These are phyloP conservation scores for Sebastolobus altivelis DNA, from an alignment of 2,797 vertebrate species.

Conservation along the genomic window DNA sequence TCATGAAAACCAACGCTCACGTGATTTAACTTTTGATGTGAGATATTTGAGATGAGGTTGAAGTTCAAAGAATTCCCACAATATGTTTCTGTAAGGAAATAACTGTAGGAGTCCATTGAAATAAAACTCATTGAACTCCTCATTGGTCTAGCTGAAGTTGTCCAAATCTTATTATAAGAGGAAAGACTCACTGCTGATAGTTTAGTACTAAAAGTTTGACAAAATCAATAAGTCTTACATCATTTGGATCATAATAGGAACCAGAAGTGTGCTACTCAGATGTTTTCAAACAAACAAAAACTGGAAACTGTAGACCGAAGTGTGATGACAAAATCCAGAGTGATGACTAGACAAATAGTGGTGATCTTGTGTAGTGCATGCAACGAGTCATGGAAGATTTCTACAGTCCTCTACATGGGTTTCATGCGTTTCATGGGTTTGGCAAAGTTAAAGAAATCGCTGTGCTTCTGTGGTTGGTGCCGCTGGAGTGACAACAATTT, in stretches of 20 bases:
- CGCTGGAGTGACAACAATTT: not conserved
- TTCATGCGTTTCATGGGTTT: not conserved
- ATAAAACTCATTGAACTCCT: slow-evolving; percentile 2
- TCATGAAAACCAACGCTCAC: slow-evolving; percentile 2
- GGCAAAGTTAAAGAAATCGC: not conserved
- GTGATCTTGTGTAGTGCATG: not conserved
- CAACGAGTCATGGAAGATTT: not conserved
- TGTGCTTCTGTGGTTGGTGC: slow-evolving; percentile 1
- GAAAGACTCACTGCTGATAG: not conserved
- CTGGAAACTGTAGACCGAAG: not conserved
- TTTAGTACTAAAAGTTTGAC: not conserved
- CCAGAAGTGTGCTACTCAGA: slow-evolving; percentile 13
- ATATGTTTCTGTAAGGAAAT: slow-evolving; percentile 12
- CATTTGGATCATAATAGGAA: slow-evolving; percentile 9
- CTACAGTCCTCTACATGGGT: not conserved
- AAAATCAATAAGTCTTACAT: slow-evolving; percentile 1
- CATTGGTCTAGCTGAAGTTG: not conserved
- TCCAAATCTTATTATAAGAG: not conserved
- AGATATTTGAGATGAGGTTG: slow-evolving; percentile 15
- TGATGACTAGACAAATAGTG: slow-evolving; percentile 2
- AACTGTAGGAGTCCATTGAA: not conserved
- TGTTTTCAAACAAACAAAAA: slow-evolving; percentile 15
- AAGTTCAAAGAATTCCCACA: not conserved
- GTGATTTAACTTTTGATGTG: not conserved
- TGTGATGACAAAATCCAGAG: not conserved